These are phyloP conservation scores for Bombus difficillimus DNA, from an alignment of 1,140 invertebrate genomes.

Conservation along the genomic window DNA sequence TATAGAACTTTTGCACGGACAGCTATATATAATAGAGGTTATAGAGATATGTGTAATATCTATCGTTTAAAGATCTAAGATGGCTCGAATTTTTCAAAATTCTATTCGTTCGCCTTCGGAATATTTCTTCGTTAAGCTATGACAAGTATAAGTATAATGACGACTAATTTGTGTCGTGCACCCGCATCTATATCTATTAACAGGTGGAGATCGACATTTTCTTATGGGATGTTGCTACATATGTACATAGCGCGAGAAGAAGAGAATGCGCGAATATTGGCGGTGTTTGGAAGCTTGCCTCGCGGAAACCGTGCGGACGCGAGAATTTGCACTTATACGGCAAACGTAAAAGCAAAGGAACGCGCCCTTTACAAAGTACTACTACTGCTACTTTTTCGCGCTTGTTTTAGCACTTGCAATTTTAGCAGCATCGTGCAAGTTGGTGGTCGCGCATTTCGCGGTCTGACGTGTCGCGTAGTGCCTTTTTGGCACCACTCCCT, in stretches of 20 bases:
- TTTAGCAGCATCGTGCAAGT: not conserved
- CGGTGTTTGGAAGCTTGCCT: not conserved
- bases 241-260: no score
- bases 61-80: no score
- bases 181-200: not conserved
- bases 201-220: not conserved
- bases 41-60: no score
- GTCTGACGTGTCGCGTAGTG: slow-evolving; percentile 44
- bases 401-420: slow-evolving; percentile 10
- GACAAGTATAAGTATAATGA: no score
- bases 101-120: no score
- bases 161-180: no score
- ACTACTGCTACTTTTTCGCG: not conserved
- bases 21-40: no score
- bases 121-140: no score
- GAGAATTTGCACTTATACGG: slow-evolving; percentile 19
- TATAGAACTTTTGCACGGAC: not conserved
- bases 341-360: not conserved
- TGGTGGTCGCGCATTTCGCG: slow-evolving; percentile 34
- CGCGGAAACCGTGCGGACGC: not conserved
- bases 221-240: not conserved
- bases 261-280: not conserved
- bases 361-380: no score
- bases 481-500: slow-evolving; percentile 34
- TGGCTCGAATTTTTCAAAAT: rapidly evolving